Evolutionary conservation across 2,113 vertebrate species (phyloP).

Genomic region (Donacobius atricapilla): DNA sequence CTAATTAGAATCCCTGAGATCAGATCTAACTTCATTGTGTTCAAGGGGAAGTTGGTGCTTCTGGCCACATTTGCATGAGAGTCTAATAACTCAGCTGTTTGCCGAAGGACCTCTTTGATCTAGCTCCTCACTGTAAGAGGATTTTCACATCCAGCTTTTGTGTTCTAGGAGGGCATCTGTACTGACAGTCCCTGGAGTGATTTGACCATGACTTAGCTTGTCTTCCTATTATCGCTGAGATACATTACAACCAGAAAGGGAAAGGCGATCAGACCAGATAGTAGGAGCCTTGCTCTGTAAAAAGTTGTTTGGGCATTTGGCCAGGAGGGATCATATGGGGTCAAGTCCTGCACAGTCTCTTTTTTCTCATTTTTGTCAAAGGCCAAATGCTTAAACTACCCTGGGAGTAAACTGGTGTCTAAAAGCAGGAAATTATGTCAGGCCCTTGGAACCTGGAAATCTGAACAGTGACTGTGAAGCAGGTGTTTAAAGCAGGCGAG

Average conservation of each 20-base stretch:
- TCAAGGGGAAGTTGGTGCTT: neutral
- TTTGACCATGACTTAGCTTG: slow-evolving; percentile 2
- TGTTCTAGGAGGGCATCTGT: neutral
- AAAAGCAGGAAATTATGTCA: neutral
- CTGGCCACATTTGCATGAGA: neutral
- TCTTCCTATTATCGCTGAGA: neutral
- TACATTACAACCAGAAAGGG: neutral
- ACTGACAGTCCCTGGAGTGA: neutral
- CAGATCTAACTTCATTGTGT: neutral
- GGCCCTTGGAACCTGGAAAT: neutral
- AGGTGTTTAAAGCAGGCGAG: neutral
- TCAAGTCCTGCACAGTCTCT: neutral
- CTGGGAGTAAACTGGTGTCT: neutral
- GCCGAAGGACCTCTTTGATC: slow-evolving; percentile 22
- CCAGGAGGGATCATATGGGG: neutral
- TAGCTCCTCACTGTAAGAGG: neutral
- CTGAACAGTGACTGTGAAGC: neutral
- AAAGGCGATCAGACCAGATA: neutral
- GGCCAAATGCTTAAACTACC: neutral
- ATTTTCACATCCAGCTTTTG: slow-evolving; percentile 21
- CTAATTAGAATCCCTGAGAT: neutral
- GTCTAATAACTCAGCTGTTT: neutral
- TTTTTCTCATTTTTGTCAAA: neutral
- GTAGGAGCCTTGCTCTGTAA: neutral
- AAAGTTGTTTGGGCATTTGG: neutral